Conservation (phyloP, 92 coral and sea anemone genomes). For the Pocillopora grandis region DNA sequence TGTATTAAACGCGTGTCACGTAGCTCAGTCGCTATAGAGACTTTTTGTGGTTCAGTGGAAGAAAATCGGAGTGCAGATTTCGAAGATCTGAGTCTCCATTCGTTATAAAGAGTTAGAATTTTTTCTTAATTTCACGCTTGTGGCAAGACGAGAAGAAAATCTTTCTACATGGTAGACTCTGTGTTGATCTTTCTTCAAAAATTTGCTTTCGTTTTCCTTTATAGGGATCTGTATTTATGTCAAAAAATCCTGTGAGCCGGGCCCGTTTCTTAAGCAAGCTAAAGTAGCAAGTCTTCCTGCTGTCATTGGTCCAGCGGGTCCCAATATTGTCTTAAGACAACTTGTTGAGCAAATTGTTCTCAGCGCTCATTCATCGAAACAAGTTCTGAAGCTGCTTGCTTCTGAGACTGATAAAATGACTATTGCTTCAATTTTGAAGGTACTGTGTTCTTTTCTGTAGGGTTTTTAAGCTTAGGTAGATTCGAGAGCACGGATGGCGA, state of each 20-base stretch:
- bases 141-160: too few relatives aligned
- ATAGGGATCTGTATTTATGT: conserved; percentile 53
- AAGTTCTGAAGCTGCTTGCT: conserved; percentile 66
- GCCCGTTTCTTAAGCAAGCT: conserved; percentile 61
- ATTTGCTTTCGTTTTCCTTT: neutral
- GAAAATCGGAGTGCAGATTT: too few relatives aligned
- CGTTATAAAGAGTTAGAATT: too few relatives aligned
- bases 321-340: conserved; percentile 58
- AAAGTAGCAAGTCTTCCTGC: conserved; percentile 42
- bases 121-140: too few relatives aligned
- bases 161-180: too few relatives aligned
- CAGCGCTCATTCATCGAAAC: conserved; percentile 51
- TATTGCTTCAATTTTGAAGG: conserved; percentile 72
- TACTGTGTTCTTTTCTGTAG: neutral
- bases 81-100: too few relatives aligned
- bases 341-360: conserved; percentile 72
- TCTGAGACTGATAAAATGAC: conserved; percentile 71
- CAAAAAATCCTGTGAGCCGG: conserved; percentile 61
- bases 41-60: too few relatives aligned
- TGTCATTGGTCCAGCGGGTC: conserved; percentile 64
- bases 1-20: too few relatives aligned
- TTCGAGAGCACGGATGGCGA: neutral
- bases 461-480: neutral
- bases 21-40: too few relatives aligned
- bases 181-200: neutral